These are phyloP conservation scores for Stictonetta naevosa DNA, from an alignment of 2,113 vertebrate genomes.

Conservation along the genomic window DNA sequence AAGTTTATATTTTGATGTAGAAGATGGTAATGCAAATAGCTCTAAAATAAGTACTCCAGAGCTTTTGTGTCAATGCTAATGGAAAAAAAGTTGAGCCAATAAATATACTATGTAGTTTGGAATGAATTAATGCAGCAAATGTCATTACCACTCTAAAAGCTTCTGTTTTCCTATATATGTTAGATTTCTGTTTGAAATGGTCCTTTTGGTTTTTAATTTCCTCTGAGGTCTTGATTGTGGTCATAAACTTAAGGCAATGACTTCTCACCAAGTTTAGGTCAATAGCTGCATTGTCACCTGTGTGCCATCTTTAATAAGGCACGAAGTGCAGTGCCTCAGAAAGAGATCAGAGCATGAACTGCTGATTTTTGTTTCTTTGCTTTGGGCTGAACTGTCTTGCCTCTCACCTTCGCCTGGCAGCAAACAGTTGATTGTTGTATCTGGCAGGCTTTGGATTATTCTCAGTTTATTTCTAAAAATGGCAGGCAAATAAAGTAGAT, in stretches of 20 bases:
- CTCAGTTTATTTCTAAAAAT: not conserved
- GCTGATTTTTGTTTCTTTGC: not conserved
- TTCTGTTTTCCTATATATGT: not conserved
- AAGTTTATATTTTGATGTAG: not conserved
- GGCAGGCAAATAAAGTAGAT: not conserved
- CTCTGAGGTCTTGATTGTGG: not conserved
- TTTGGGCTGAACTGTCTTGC: not conserved
- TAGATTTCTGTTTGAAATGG: not conserved
- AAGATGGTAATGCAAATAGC: not conserved
- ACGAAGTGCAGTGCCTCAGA: not conserved
- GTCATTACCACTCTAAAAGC: not conserved
- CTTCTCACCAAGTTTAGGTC: not conserved
- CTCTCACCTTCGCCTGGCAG: not conserved
- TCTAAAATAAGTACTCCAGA: not conserved
- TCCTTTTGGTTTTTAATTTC: not conserved
- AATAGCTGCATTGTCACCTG: accelerated
- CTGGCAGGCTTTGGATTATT: not conserved
- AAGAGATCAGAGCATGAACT: not conserved
- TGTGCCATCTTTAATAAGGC: not conserved
- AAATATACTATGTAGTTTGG: not conserved
- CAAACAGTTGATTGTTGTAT: not conserved
- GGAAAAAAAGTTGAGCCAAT: not conserved
- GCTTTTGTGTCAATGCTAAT: not conserved
- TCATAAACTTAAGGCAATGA: not conserved
- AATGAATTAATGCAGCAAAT: not conserved